Base-by-base conservation (phyloP, 2,888 invertebrate species). In the Fissipunctia ypsillon region DNA sequence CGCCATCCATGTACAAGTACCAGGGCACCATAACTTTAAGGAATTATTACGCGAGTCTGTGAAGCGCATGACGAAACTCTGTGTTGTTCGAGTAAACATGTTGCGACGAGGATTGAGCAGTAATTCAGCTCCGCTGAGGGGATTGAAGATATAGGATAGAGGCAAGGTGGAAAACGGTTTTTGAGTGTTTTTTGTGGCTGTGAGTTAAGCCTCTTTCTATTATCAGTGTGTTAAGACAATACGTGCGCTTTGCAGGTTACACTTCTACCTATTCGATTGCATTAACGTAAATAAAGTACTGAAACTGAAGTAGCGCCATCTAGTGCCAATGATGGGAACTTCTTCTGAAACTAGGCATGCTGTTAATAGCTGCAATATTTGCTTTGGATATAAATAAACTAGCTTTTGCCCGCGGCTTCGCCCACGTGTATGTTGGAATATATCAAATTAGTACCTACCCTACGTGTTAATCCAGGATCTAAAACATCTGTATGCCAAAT, bases 1-100 rank as follows among this genome's bases (percentile, higher is more conserved):
- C 2, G 1, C 41, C 41, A 38, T 60, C 10, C n/a, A 16, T 72
- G 66, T 76, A 73, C n/a, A 16, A 69, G 66, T 76, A 73, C 69
- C 48, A 67, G 61, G 70, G n/a, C 31, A 52, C 43, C 60, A 65
- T 73, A 70, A 56, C 50, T 56, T 41, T 59, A 25, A 3, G 43
- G 56, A 59, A 73, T 63, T 31, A 80, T 76, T 72, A 68, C 38
- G 71, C 38, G n/a, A 35, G 35, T 54, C 22, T 14, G 28, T 25
- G 38, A 28, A 38, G 71, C 61, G 67, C 80, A 84, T 84, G 80
- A 86, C 66, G 73, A 56, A 73, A 70, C 64, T 7, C 22, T 14
- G 16, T 80, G 69, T 84, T 76, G 71, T 73, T 54, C 56, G 22
- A 67, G 81, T 67, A 84, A 84, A 84, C 81, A 86, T 76, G 69